Percentiles rank a stretch among this genome's conserved stretches.
Conservation (phyloP, 2,113 vertebrate genomes). For the Pteronura brasiliensis region DNA sequence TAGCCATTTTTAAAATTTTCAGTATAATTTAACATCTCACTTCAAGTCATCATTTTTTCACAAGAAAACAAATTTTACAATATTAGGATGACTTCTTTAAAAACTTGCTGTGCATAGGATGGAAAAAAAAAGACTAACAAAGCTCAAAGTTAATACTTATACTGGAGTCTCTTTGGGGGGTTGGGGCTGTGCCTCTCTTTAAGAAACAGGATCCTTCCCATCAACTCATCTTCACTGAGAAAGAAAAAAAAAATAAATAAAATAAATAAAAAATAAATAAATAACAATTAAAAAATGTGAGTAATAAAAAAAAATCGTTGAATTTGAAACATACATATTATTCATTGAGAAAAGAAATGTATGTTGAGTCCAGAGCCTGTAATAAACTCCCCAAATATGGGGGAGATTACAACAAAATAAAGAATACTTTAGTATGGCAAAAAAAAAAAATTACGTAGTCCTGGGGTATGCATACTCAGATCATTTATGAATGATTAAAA, state of each 20-base stretch:
- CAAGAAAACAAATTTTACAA: neutral
- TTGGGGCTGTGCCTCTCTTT: rapidly evolving
- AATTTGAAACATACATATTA: too few species aligned
- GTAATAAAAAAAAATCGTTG: too few species aligned
- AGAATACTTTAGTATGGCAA: too few species aligned
- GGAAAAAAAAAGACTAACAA: neutral
- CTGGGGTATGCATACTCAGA: neutral
- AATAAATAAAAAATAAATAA: too few species aligned
- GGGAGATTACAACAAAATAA: too few species aligned
- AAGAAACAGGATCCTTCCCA: neutral
- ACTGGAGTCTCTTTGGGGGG: rapidly evolving
- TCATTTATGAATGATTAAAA: neutral
- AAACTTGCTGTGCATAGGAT: neutral
- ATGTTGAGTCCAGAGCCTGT: too few species aligned
- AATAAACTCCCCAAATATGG: too few species aligned
- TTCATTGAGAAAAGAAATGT: too few species aligned
- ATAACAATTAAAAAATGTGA: too few species aligned
- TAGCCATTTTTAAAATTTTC: neutral
- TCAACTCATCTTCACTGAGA: neutral
- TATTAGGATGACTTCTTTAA: neutral
- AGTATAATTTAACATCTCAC: neutral
- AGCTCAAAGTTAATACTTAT: neutral
- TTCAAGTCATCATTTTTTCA: neutral
- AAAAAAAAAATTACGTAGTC: too few species aligned
- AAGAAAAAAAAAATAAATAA: too few species aligned